Evolutionary conservation across 2,113 vertebrate species (phyloP).

Genomic region (Chiloscyllium plagiosum): DNA sequence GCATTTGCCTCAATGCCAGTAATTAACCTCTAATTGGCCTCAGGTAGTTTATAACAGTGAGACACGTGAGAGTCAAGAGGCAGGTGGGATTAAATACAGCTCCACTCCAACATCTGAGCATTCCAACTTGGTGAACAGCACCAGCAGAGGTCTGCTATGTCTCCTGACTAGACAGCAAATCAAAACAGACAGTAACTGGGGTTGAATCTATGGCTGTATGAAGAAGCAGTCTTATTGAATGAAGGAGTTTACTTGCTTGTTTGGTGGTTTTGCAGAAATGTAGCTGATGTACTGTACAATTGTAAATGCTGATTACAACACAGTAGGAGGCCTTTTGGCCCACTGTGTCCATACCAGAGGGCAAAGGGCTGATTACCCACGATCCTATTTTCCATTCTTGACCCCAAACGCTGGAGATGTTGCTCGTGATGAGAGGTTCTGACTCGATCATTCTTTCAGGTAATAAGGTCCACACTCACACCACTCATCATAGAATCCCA

Average conservation of each 20-base stretch:
- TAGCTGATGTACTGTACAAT: too few relatives aligned
- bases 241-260: background rate
- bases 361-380: too few relatives aligned
- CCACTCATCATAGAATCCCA: too few relatives aligned
- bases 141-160: background rate
- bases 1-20: background rate
- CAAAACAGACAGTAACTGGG: background rate
- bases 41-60: background rate
- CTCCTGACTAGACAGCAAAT: background rate
- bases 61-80: background rate
- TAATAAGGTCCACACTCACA: too few relatives aligned
- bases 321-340: too few relatives aligned
- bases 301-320: background rate
- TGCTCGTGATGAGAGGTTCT: too few relatives aligned
- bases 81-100: background rate
- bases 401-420: too few relatives aligned
- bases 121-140: background rate
- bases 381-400: too few relatives aligned
- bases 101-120: background rate
- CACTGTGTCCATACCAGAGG: too few relatives aligned
- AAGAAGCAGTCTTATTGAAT: background rate
- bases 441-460: too few relatives aligned
- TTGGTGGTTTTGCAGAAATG: background rate
- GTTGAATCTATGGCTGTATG: background rate
- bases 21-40: constrained; percentile 14